A percentile compares a stretch with the other conserved stretches of the same genome.
phyloP scores from a whole-genome alignment of 2,888 invertebrate genomes.

The Apomyelois bistriatella region DNA sequence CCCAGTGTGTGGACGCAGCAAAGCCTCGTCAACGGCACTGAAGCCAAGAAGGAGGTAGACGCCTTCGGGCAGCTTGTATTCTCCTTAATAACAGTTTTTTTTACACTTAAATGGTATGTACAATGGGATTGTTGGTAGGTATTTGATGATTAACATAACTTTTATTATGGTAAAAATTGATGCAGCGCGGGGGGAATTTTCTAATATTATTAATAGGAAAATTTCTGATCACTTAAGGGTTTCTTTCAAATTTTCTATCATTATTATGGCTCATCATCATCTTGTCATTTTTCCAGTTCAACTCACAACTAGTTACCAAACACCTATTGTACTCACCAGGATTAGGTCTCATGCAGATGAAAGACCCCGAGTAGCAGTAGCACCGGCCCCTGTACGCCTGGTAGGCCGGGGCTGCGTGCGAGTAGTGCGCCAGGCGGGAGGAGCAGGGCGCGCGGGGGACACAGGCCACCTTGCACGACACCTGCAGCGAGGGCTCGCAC shows the following conservation, averaged over 20 bases:
- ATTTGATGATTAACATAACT: too few relatives aligned
- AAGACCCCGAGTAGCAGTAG: conserved; percentile 94
- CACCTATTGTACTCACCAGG: conserved; percentile 70
- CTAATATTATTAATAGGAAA: too few relatives aligned
- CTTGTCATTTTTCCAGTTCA: too few relatives aligned
- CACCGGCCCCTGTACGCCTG: conserved; percentile 94
- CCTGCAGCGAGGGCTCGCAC: conserved; percentile 87
- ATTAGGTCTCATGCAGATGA: conserved; percentile 93
- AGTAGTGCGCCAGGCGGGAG: conserved; percentile 92
- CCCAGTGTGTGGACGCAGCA: conserved; percentile 90
- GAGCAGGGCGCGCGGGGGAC: conserved; percentile 93
- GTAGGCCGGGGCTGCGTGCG: conserved; percentile 93
- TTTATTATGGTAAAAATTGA: too few relatives aligned
- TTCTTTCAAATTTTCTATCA: too few relatives aligned
- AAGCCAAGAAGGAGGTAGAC: conserved; percentile 94
- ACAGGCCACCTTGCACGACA: conserved; percentile 93
- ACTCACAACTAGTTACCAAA: too few relatives aligned
- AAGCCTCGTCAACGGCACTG: conserved; percentile 92
- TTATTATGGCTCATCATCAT: too few relatives aligned
- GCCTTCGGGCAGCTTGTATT: conserved; percentile 90
- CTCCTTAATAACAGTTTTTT: conserved; percentile 76
- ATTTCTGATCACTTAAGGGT: too few relatives aligned
- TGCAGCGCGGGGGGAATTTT: too few relatives aligned
- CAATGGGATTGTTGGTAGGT: too few relatives aligned
- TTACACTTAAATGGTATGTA: too few relatives aligned